A percentile compares a stretch with the other conserved stretches of the same genome.
These are phyloP conservation scores for Tetramorium simillimum DNA, from an alignment of 1,140 invertebrate species.

Conservation along the genomic window DNA sequence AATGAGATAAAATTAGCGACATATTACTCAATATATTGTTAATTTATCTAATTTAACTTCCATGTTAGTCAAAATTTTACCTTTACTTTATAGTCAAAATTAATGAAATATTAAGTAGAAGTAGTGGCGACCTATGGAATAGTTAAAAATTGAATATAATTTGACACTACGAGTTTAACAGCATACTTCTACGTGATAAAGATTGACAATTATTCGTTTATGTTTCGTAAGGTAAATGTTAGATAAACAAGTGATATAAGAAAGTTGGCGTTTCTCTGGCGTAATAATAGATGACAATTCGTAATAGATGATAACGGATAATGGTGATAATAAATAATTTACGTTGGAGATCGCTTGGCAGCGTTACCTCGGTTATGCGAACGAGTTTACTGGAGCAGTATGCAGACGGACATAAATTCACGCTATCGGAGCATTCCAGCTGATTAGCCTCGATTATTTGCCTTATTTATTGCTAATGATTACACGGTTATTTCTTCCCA, in stretches of 20 bases:
- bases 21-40: no score
- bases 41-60: no score
- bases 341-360: not conserved
- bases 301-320: not conserved
- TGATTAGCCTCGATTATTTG: constrained; percentile 10
- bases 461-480: constrained; percentile 33
- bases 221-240: not conserved
- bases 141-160: no score
- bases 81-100: no score
- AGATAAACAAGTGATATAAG: not conserved
- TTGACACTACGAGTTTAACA: no score
- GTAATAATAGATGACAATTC: not conserved
- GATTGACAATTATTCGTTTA: not conserved
- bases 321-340: constrained; percentile 8
- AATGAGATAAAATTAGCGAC: no score
- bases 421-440: not conserved
- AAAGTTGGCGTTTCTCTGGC: not conserved
- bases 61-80: no score
- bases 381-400: not conserved
- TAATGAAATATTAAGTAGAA: no score
- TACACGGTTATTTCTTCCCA: constrained; percentile 13
- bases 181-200: not conserved
- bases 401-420: not conserved
- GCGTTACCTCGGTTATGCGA: not conserved
- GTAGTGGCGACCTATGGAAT: no score